Base-by-base conservation (phyloP, 2,113 vertebrate species). In the Hymenochirus boettgeri region DNA sequence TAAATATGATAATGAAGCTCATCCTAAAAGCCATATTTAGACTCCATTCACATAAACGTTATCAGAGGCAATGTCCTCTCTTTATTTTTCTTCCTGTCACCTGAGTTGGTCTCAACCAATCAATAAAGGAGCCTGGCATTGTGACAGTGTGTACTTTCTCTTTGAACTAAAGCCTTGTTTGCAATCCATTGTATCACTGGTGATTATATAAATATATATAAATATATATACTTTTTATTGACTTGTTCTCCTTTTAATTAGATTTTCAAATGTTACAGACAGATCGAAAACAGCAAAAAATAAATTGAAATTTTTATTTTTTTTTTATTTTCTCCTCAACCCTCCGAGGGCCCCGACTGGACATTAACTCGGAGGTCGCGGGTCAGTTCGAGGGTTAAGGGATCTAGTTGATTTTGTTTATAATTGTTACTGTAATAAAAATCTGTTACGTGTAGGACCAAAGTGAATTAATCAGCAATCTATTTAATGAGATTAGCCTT, bases 261-360 rank as follows among this genome's bases (percentile, higher is more conserved):
- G 54, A 65, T 65, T 56, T 53, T 54, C n/a, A n/a, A 45, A 29
- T 69, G 33, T 67, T 25, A 45, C 31, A 29, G 33, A 60, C 24
- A 21, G 47, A 67, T 67, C 37, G 23, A 48, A 58, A n/a, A n/a
- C 18, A 51, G 10, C 25, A 19, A 39, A 35, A 21, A 22, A 15
- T 11, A 48, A 39, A 11, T 52, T 52, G 23, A 33, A 33, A 13
- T 57, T 8, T 50, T 65, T 35, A 15, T 58, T 18, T 52, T 52
- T 52, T 46, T 25, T 24, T 31, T 17, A 13, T 13, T 26, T 6
- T 5, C 10, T 31, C 5, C 17, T 42, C 3, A 42, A 48, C 46
- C 46, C 46, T 48, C 46, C 4, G 46, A 7, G 21, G 21, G 13
- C 39, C 39, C 39, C 13, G 5, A n/a, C 5, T 5, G 29, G 5